A percentile compares a stretch with the other conserved stretches of the same genome.
Evolutionary conservation across 2,888 invertebrate genomes (phyloP).

Genomic region (Rhingia campestris): DNA sequence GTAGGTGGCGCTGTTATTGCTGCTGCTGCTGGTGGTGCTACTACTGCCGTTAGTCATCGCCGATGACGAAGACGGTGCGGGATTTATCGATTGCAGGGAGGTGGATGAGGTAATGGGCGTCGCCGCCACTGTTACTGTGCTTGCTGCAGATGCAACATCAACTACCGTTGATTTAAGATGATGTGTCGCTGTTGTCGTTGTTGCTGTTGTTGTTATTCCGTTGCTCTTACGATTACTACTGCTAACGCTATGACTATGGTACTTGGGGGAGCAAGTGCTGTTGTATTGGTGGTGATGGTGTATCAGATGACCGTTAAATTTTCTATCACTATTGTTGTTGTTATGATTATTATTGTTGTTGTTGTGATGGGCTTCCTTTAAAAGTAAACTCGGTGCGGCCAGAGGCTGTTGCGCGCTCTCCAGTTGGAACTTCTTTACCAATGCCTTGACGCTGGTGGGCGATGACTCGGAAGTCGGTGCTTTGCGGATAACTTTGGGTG

Average conservation of each 20-base stretch:
- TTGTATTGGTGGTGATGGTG: slow-evolving; percentile 65
- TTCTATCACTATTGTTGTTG: slow-evolving; percentile 68
- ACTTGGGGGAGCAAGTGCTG: slow-evolving; percentile 66
- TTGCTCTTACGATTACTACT: slow-evolving; percentile 72
- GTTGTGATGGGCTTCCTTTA: slow-evolving; percentile 72
- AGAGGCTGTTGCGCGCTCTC: slow-evolving; percentile 76
- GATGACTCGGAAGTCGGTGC: slow-evolving; percentile 85
- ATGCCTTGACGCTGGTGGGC: slow-evolving; percentile 82
- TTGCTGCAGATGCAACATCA: slow-evolving; percentile 59
- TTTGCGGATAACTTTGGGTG: slow-evolving; percentile 87
- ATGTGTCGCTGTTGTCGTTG: slow-evolving; percentile 41
- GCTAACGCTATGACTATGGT: slow-evolving; percentile 66
- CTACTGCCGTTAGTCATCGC: slow-evolving; percentile 32
- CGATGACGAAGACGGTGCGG: slow-evolving; percentile 51
- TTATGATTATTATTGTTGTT: slow-evolving; percentile 66
- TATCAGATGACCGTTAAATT: slow-evolving; percentile 61
- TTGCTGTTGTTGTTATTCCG: slow-evolving; percentile 59
- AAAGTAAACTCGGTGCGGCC: slow-evolving; percentile 52
- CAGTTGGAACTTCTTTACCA: slow-evolving; percentile 82
- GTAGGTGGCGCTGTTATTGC: slow-evolving; percentile 64
- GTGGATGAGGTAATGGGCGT: slow-evolving; percentile 52
- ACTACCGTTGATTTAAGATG: slow-evolving; percentile 69
- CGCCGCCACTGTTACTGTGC: slow-evolving; percentile 45
- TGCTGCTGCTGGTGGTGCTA: slow-evolving; percentile 40
- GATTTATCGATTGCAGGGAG: slow-evolving; percentile 61